These are phyloP conservation scores for Miltochrista miniata DNA, from an alignment of 2,888 invertebrate genomes.

Conservation along the genomic window DNA sequence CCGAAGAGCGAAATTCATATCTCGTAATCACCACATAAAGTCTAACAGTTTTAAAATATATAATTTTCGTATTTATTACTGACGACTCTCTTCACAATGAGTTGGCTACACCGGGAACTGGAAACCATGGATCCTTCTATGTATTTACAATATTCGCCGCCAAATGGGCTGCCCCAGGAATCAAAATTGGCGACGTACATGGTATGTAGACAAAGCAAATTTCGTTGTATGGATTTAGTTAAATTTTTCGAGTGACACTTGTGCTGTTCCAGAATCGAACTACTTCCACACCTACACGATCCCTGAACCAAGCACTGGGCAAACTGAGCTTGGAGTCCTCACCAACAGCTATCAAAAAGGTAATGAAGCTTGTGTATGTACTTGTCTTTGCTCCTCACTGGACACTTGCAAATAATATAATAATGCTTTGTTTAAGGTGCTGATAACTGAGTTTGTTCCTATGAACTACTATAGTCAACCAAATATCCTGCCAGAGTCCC, in stretches of 20 bases:
- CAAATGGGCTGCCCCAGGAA: constrained; percentile 91
- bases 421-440: constrained; percentile 44
- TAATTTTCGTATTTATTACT: constrained; percentile 3
- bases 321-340: constrained; percentile 66
- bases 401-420: neutral
- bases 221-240: constrained; percentile 3
- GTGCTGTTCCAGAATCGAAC: constrained; percentile 63
- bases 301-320: constrained; percentile 60
- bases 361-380: constrained; percentile 21
- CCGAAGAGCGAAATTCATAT: constrained; percentile 27
- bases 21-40: constrained; percentile 24
- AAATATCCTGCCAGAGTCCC: constrained; percentile 60
- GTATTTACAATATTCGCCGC: constrained; percentile 85
- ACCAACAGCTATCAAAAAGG: constrained; percentile 62
- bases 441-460: constrained; percentile 70
- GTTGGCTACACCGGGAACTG: constrained; percentile 46
- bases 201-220: constrained; percentile 70
- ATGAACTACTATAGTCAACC: constrained; percentile 61
- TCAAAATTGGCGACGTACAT: constrained; percentile 94
- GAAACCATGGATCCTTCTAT: constrained; percentile 89
- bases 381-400: neutral
- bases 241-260: constrained; percentile 8
- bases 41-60: constrained; percentile 8
- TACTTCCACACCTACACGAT: constrained; percentile 58
- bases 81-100: constrained; percentile 29